phyloP scores from a whole-genome alignment of 2,888 invertebrate species.

The Cephonodes hylas region DNA sequence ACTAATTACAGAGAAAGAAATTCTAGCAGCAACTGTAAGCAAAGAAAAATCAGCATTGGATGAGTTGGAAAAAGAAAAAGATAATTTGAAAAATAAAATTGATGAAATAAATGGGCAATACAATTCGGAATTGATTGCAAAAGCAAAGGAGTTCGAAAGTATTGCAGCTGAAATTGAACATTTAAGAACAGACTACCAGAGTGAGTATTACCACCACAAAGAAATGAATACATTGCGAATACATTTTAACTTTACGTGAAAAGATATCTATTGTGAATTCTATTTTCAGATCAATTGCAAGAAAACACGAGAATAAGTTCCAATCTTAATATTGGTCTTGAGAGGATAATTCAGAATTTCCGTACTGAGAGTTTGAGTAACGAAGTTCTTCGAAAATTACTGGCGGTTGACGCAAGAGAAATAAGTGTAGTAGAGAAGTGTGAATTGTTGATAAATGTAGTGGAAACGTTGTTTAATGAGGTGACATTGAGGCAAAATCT shows the following conservation, averaged over 20 bases:
- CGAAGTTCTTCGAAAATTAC: slow-evolving; percentile 34
- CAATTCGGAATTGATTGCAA: slow-evolving; percentile 23
- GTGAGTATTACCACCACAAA: slow-evolving; percentile 32
- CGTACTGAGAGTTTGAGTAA: slow-evolving; percentile 30
- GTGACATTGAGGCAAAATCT: slow-evolving; percentile 33
- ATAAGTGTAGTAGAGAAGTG: slow-evolving; percentile 30
- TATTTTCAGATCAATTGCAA: slow-evolving; percentile 37
- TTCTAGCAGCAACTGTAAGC: slow-evolving; percentile 25
- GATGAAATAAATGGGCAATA: slow-evolving; percentile 31
- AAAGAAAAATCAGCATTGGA: slow-evolving; percentile 38
- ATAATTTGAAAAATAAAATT: slow-evolving; percentile 28
- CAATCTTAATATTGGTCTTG: slow-evolving; percentile 32
- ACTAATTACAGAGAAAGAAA: slow-evolving; percentile 28
- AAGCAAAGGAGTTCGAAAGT: slow-evolving; percentile 32
- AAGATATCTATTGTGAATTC: neutral
- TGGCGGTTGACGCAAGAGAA: slow-evolving; percentile 17
- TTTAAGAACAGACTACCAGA: slow-evolving; percentile 36
- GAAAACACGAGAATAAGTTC: slow-evolving; percentile 25
- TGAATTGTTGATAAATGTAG: slow-evolving; percentile 36
- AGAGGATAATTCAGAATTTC: slow-evolving; percentile 34
- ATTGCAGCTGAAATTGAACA: slow-evolving; percentile 28
- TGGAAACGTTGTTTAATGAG: slow-evolving; percentile 37
- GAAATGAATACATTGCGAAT: neutral
- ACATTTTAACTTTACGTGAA: neutral
- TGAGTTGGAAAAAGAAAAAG: slow-evolving; percentile 35